Evolutionary conservation across 2,888 invertebrate species (phyloP).

Genomic region (Sinohyriopsis cumingii): DNA sequence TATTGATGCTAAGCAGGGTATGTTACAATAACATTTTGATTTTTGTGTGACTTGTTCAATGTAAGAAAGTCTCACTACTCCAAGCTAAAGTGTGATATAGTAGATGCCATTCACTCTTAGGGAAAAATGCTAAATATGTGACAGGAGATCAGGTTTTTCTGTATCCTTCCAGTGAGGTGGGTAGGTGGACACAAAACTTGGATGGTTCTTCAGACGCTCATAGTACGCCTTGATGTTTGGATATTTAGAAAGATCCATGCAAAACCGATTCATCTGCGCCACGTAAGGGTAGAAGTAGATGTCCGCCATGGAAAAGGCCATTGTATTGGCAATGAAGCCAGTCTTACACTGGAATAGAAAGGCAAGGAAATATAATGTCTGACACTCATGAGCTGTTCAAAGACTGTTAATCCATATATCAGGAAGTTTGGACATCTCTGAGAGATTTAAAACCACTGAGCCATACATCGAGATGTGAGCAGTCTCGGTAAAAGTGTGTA

Average conservation of each 20-base stretch:
- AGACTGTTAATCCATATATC: too few species aligned
- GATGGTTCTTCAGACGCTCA: constrained; percentile 31
- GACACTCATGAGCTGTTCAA: too few species aligned
- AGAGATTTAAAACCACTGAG: too few species aligned
- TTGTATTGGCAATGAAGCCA: constrained; percentile 17
- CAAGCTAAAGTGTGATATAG: too few species aligned
- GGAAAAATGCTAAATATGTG: neutral
- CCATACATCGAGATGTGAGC: too few species aligned
- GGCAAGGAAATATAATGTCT: too few species aligned
- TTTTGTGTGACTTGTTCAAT: too few species aligned
- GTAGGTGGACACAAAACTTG: constrained; percentile 44
- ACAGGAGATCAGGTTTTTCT: neutral
- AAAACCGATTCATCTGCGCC: constrained; percentile 15
- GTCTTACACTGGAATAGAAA: neutral
- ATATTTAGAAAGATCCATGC: constrained; percentile 18
- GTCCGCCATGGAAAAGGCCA: constrained; percentile 40
- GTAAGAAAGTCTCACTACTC: too few species aligned
- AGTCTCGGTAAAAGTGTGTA: too few species aligned
- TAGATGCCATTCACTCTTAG: neutral
- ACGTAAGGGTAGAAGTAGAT: constrained; percentile 36
- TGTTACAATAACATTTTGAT: too few species aligned
- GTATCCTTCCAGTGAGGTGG: constrained; percentile 59
- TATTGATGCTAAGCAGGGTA: too few species aligned
- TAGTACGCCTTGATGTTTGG: constrained; percentile 44
- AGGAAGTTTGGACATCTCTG: too few species aligned